These are phyloP conservation scores for Melanotaenia parkinsoni DNA, from an alignment of 2,797 vertebrate species.

Conservation along the genomic window DNA sequence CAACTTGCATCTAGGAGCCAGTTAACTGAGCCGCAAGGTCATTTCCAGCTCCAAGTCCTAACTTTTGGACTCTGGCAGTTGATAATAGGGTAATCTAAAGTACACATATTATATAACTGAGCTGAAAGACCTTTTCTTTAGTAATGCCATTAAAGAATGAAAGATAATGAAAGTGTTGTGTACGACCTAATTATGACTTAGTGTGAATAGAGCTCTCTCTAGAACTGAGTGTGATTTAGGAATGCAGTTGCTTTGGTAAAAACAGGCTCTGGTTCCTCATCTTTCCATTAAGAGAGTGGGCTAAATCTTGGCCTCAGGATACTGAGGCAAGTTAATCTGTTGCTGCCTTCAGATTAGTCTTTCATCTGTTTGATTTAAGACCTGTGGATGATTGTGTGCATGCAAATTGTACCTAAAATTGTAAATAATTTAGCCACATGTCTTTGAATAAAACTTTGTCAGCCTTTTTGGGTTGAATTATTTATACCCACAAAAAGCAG, in stretches of 20 bases:
- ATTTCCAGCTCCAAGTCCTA: too few species aligned
- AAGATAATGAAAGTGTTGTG: slow-evolving; percentile 10
- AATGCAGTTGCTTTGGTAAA: neutral
- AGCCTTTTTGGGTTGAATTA: neutral
- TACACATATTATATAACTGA: neutral
- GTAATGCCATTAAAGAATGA: slow-evolving; percentile 6
- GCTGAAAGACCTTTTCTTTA: neutral
- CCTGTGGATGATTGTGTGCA: neutral
- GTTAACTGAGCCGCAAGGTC: neutral
- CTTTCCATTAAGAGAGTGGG: neutral
- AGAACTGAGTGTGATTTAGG: neutral
- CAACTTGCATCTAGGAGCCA: neutral
- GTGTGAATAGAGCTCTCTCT: neutral
- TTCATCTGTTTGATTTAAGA: slow-evolving; percentile 11
- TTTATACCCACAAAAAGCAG: too few species aligned
- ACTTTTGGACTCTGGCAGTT: too few species aligned
- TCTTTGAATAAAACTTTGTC: neutral
- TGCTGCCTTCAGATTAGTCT: slow-evolving; percentile 7
- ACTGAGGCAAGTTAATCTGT: slow-evolving; percentile 12
- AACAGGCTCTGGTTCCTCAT: neutral
- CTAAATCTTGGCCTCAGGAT: slow-evolving; percentile 1
- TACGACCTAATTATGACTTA: neutral
- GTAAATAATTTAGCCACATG: neutral
- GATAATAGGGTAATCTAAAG: too few species aligned
- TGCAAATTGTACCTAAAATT: neutral